Percentiles rank a stretch among this genome's conserved stretches.
phyloP scores from a whole-genome alignment of 2,113 vertebrate species.

The Callionymus lyra region DNA sequence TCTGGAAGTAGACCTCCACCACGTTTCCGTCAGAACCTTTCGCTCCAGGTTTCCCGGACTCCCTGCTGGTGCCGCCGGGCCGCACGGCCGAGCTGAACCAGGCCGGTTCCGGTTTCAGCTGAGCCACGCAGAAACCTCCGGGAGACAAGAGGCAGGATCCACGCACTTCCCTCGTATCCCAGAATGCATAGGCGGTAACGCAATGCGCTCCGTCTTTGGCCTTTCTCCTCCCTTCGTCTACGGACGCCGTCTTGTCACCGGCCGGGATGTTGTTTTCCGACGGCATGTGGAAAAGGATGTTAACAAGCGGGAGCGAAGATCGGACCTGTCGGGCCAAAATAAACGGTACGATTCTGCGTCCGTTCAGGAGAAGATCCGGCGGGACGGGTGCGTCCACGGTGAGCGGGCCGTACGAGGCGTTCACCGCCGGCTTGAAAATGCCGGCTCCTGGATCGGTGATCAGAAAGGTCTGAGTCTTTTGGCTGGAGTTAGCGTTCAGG shows the following conservation, averaged over 20 bases:
- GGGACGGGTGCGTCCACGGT: slow-evolving; percentile 68
- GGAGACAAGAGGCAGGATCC: slow-evolving; percentile 70
- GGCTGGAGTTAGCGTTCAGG: slow-evolving; percentile 72
- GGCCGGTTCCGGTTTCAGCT: slow-evolving; percentile 68
- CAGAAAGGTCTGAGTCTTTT: slow-evolving; percentile 75
- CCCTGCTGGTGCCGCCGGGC: slow-evolving; percentile 63
- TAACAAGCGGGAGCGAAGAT: slow-evolving; percentile 69
- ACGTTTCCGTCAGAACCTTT: slow-evolving; percentile 62
- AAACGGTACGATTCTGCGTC: slow-evolving; percentile 70
- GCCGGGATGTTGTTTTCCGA: slow-evolving; percentile 27
- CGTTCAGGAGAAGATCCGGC: slow-evolving; percentile 67
- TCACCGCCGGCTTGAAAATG: slow-evolving; percentile 61
- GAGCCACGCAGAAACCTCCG: slow-evolving; percentile 76
- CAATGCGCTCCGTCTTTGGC: slow-evolving; percentile 64
- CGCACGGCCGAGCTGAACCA: slow-evolving; percentile 74
- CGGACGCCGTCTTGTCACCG: slow-evolving; percentile 36
- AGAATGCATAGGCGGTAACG: slow-evolving; percentile 79
- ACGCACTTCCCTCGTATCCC: slow-evolving; percentile 74
- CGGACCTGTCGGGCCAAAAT: slow-evolving; percentile 71
- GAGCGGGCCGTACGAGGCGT: slow-evolving; percentile 78
- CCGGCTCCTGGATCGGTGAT: slow-evolving; percentile 64
- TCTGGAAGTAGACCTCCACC: slow-evolving; percentile 82
- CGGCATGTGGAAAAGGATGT: slow-evolving; percentile 78
- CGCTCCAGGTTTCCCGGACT: slow-evolving; percentile 42
- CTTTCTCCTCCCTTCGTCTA: slow-evolving; percentile 12